phyloP scores from a whole-genome alignment of 35 echinoderm and acorn worm genomes.

The Stichopus chloronotus region DNA sequence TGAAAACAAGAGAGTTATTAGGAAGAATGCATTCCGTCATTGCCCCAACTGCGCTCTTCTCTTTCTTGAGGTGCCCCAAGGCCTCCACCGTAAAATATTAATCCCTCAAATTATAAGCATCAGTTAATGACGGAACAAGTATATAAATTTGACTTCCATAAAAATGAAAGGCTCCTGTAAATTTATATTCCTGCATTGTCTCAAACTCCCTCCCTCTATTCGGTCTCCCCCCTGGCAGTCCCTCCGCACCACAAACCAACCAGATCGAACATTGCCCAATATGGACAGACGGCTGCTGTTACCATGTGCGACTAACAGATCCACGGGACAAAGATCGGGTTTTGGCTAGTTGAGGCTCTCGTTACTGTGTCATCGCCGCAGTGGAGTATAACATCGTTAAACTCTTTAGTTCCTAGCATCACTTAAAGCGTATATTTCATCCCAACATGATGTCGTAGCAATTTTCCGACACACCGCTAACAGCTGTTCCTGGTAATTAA shows the following conservation, averaged over 20 bases:
- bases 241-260: conserved; percentile 19
- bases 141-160: neutral
- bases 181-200: neutral
- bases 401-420: conserved; percentile 15
- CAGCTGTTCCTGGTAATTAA: conserved; percentile 51
- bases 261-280: conserved; percentile 17
- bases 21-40: neutral
- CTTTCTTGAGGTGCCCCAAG: neutral
- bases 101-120: conserved; percentile 8
- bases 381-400: conserved; percentile 38
- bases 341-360: neutral
- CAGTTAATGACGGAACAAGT: conserved; percentile 3
- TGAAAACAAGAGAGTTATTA: neutral
- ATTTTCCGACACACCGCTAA: conserved; percentile 49
- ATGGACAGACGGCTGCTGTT: conserved; percentile 38
- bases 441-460: conserved; percentile 56
- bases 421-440: conserved; percentile 54
- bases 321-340: neutral
- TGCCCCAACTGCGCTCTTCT: neutral
- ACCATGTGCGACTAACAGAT: conserved; percentile 1
- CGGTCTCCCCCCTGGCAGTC: neutral
- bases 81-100: conserved; percentile 15
- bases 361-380: conserved; percentile 6
- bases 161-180: neutral
- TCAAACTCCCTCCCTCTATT: neutral